These are phyloP conservation scores for Desmodus rotundus DNA, from an alignment of 2,113 vertebrate genomes.

Conservation along the genomic window DNA sequence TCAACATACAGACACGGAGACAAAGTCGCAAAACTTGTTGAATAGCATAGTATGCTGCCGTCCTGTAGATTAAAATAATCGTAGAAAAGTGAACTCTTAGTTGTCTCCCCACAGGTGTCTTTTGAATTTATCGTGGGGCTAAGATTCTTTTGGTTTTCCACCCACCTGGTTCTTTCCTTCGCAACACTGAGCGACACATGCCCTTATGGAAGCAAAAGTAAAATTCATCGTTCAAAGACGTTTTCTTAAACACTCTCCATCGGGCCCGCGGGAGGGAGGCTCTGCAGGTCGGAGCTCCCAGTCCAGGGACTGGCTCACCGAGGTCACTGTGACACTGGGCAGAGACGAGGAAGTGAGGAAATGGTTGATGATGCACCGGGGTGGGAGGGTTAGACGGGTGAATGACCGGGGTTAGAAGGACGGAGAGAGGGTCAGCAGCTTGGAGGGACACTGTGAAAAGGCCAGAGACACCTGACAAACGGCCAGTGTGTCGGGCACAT, in stretches of 20 bases:
- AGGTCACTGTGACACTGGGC: neutral
- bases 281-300: neutral
- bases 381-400: too few relatives aligned
- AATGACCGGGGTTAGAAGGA: too few relatives aligned
- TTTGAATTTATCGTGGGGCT: neutral
- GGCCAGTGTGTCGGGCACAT: neutral
- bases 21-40: neutral
- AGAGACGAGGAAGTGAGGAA: neutral
- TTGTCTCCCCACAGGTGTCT: neutral
- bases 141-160: neutral
- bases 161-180: neutral
- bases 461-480: neutral
- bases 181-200: neutral
- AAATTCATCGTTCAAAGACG: neutral
- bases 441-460: neutral
- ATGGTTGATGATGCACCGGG: too few relatives aligned
- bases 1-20: neutral
- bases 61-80: neutral
- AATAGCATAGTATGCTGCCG: neutral
- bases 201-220: neutral
- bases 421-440: neutral
- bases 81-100: neutral
- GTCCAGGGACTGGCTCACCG: neutral
- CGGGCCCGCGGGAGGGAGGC: too few relatives aligned
- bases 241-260: neutral